These are phyloP conservation scores for Fopius arisanus DNA, from an alignment of 1,140 invertebrate species.

Conservation along the genomic window DNA sequence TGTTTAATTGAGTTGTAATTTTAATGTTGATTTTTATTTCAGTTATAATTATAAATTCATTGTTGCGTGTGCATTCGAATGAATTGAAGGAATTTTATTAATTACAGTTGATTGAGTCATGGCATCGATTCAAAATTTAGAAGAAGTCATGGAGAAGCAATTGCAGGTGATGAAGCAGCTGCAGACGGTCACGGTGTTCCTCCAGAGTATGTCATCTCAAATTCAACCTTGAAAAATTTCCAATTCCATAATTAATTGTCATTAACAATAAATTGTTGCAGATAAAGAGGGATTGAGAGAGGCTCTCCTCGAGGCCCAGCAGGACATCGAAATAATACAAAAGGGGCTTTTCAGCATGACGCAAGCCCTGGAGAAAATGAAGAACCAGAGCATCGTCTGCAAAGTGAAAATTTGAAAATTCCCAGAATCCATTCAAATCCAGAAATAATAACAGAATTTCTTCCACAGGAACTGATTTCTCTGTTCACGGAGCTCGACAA, in stretches of 20 bases:
- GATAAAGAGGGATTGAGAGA: conserved; percentile 21
- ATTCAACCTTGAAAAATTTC: not conserved
- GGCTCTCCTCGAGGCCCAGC: conserved; percentile 1
- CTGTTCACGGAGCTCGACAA: not conserved
- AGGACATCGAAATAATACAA: conserved; percentile 20
- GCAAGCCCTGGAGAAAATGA: conserved; percentile 36
- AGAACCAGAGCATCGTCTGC: conserved; percentile 36
- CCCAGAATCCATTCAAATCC: conserved; percentile 9
- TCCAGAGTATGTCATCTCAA: conserved; percentile 17
- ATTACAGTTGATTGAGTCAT: not conserved
- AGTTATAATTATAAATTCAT: too few species aligned
- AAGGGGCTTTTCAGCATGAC: conserved; percentile 30
- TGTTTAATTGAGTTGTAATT: too few species aligned
- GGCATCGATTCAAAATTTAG: not conserved
- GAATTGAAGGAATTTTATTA: too few species aligned
- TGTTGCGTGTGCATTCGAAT: too few species aligned
- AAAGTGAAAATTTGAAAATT: conserved; percentile 42
- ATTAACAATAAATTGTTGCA: conserved; percentile 8
- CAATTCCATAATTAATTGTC: not conserved
- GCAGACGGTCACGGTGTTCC: conserved; percentile 22
- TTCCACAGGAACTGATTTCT: not conserved
- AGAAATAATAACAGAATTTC: too few species aligned
- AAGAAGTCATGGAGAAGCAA: conserved; percentile 15
- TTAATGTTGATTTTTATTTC: too few species aligned
- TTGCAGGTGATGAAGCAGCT: conserved; percentile 20